phyloP scores from a whole-genome alignment of 2,888 invertebrate species.

The Iselma pallidipennis region DNA sequence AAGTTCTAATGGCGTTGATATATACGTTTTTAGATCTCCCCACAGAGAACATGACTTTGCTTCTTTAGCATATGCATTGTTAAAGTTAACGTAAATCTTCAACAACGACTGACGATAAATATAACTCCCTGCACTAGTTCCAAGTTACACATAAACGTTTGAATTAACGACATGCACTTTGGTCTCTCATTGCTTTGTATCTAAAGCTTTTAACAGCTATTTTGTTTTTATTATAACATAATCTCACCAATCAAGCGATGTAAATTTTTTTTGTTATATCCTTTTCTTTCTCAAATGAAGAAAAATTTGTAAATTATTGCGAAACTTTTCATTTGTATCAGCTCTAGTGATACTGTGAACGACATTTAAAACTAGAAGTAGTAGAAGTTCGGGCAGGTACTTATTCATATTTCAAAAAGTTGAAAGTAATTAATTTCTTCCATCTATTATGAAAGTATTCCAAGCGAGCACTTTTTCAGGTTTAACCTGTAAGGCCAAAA shows the following conservation, averaged over 20 bases:
- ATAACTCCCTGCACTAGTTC: not conserved
- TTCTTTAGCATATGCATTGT: constrained; percentile 40
- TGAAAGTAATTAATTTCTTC: constrained; percentile 22
- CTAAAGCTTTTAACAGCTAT: no score
- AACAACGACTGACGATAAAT: constrained; percentile 8
- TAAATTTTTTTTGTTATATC: not conserved
- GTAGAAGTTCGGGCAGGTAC: constrained; percentile 1
- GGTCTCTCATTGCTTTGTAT: no score
- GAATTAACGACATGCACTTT: not conserved
- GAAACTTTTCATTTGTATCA: not conserved
- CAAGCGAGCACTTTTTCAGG: constrained; percentile 8
- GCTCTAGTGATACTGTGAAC: not conserved
- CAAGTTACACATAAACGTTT: not conserved
- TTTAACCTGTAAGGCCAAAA: constrained; percentile 15
- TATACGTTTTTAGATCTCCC: constrained; percentile 38
- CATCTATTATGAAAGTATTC: constrained; percentile 20
- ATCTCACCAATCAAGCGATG: not conserved
- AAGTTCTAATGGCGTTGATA: constrained; percentile 38
- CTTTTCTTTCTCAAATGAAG: not conserved
- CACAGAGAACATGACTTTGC: constrained; percentile 27
- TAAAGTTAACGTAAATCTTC: constrained; percentile 39
- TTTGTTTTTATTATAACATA: not conserved
- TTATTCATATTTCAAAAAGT: constrained; percentile 14
- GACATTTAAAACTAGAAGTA: not conserved
- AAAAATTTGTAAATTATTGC: not conserved